Evolutionary conservation across 1,140 invertebrate genomes (phyloP).

Genomic region (Trachymyrmex cornetzi): DNA sequence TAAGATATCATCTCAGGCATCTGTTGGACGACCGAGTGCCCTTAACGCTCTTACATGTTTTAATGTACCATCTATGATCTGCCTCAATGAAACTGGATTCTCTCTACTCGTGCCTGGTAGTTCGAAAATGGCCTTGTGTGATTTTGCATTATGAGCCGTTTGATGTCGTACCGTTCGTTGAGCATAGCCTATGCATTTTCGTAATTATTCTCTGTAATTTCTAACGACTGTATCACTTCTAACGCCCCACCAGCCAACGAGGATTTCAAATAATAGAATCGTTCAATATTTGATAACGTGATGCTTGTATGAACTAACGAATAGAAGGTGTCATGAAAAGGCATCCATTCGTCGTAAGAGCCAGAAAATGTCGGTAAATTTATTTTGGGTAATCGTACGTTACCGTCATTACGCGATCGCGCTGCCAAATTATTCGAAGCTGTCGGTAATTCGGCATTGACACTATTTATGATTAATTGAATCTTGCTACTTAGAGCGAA

Average conservation of each 20-base stretch:
- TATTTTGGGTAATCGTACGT: neutral
- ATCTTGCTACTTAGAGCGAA: neutral
- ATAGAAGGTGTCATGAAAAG: constrained; percentile 7
- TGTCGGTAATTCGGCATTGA: neutral
- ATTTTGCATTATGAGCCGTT: neutral
- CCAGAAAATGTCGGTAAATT: constrained; percentile 23
- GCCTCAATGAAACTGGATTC: neutral
- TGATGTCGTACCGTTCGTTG: constrained; percentile 11
- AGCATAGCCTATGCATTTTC: neutral
- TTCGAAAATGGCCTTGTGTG: constrained; percentile 2
- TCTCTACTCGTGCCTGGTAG: neutral
- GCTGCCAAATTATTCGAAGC: neutral
- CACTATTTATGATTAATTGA: neutral
- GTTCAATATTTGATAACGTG: neutral
- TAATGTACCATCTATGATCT: neutral
- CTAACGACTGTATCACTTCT: neutral
- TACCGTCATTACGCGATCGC: neutral
- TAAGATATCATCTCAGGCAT: neutral
- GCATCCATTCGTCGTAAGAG: constrained; percentile 9
- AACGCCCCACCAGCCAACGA: neutral
- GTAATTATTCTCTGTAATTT: neutral
- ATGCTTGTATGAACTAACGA: neutral
- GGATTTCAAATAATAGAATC: constrained; percentile 13
- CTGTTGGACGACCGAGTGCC: neutral
- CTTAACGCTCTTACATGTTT: neutral